Evolutionary conservation across 2,888 invertebrate genomes (phyloP), one percentile per base, ranked within the genome.

Genomic region (Eurois occulta): DNA sequence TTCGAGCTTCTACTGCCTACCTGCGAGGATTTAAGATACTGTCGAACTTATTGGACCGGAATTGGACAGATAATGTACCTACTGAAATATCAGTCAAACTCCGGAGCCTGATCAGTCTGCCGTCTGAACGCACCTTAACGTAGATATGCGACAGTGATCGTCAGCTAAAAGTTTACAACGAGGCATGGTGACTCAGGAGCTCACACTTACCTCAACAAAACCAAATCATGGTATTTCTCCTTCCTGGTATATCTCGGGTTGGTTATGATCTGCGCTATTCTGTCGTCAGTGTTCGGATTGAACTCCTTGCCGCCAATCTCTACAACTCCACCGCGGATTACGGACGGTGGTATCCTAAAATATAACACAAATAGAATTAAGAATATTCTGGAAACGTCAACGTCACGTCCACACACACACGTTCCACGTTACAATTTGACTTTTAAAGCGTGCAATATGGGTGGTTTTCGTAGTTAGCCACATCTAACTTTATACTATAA

Each of bases 181-280:
- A 71, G 24, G 28, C 4, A 24, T 67, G 32, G 18, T 43, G 41
- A 67, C 32, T 43, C 41, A 66, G 24, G 18, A 43, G 18, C 11
- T 43, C 43, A 32, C 28, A 72, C 67, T 87, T 91, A 96, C 97
- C 93, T 95, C n/a, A 97, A 66, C 16, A 97, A 87, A 1, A 95
- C 94, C 43, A 97, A 79, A 83, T 97, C 97, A 86, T 97, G 92
- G 79, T 97, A 97, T 84, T 96, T 96, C 76, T 92, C 91, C 18
- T 89, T 89, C 58, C 93, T 92, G 24, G 88, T 92, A 84, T 96
- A 96, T 2, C 90, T 83, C 0, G 96, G 96, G 73, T 96, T 94
- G 1, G 87, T 71, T 70, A 92, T 92, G 60, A 92, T 93, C 41
- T 93, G 83, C 0, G 88, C 90, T 74, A 97, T 91, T 43, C 90